These are phyloP conservation scores for Caenorhabditis sp. DNA, from an alignment of 2,888 invertebrate species.

Conservation along the genomic window DNA sequence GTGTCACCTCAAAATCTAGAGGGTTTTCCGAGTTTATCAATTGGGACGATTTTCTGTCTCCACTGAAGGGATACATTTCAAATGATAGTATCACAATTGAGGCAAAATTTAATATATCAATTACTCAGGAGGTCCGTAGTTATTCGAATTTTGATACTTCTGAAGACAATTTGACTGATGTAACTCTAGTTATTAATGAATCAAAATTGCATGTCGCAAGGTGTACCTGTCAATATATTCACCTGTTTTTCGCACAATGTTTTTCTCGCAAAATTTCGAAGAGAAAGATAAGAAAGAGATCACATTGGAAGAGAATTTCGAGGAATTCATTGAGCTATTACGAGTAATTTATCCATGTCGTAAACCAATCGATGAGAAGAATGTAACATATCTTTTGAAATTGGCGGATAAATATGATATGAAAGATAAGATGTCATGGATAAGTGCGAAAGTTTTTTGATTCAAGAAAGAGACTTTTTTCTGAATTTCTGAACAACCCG, in stretches of 20 bases:
- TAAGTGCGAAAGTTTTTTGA: neutral
- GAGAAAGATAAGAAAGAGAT: neutral
- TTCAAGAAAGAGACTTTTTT: neutral
- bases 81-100: too few relatives aligned
- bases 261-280: neutral
- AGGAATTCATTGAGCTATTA: neutral
- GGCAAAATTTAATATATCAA: too few relatives aligned
- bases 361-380: neutral
- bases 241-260: neutral
- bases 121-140: too few relatives aligned
- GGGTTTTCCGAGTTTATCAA: too few relatives aligned
- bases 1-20: too few relatives aligned
- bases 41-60: too few relatives aligned
- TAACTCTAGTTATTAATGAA: too few relatives aligned
- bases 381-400: neutral
- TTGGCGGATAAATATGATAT: neutral
- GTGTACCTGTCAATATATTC: neutral
- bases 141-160: too few relatives aligned
- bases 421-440: neutral
- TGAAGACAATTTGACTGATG: too few relatives aligned
- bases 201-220: neutral
- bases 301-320: neutral
- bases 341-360: neutral
- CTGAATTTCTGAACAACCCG: too few relatives aligned
- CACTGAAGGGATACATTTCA: too few relatives aligned